Evolutionary conservation across 2,113 vertebrate species (phyloP), one percentile per base, ranked within the genome.

Genomic region (Scomber colias): DNA sequence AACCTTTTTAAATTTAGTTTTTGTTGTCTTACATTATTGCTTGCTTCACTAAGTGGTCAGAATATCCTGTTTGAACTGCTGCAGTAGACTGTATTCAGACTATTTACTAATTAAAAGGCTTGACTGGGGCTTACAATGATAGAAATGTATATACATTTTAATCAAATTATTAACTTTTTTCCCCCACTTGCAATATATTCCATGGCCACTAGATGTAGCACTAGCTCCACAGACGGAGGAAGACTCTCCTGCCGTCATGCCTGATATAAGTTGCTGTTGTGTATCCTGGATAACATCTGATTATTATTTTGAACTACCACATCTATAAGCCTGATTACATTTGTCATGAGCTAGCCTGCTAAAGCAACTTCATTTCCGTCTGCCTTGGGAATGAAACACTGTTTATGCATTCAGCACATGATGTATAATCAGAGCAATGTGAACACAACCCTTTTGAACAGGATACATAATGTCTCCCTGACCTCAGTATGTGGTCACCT

Each of bases 121-220:
- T 63, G 2, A 50, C 5, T 68, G 11, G 6, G 21, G 6, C 7
- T 68, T 24, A 62, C n/a, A 57, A 8, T 50, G 3, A 48, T 11
- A 51, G 6, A 49, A 64, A 64, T 40, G 1, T 2, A 40, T 40
- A 27, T 2, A 27, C 24, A 27, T 27, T 27, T 27, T 27, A 27
- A 27, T 27, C 2, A 27, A 27, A 27, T 27, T 27, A 27, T 27
- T 27, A 27, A 27, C 24, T 15, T 14, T 7, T 14, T 48, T 21
- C 11, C 13, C 4, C 4, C 3, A 16, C 11, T 15, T 78, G 82
- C 24, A 72, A 44, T 87, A 16, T 3, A 13, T 2, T 27, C 27
- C n/a, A 0, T 31, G n/a, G 7, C 88, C 89, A 89, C 78, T 86
- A 89, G 90, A 83, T 89, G 84, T 24, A 3, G 69, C 0, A 49